Conservation (phyloP, 2,888 invertebrate species). For the Chromoteleia sp. region DNA sequence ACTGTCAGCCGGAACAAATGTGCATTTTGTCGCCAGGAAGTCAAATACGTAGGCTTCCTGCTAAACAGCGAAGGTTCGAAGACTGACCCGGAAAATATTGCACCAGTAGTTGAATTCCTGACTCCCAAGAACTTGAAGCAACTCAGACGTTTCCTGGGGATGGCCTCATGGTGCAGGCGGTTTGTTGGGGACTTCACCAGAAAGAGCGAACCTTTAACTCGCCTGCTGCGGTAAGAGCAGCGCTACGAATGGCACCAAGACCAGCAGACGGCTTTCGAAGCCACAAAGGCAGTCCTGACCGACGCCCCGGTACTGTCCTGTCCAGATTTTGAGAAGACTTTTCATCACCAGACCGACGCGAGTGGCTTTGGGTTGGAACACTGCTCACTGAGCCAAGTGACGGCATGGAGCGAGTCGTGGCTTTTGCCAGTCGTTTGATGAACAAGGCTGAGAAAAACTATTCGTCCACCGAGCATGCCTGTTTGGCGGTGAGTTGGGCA, state of each 20-base stretch:
- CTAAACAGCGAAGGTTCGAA: neutral
- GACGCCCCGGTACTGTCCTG: neutral
- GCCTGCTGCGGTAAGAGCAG: no score
- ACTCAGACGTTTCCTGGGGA: conserved; percentile 73
- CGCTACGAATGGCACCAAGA: no score
- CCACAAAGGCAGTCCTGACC: neutral
- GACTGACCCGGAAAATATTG: no score
- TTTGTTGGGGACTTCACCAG: no score
- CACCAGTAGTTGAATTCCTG: conserved; percentile 35
- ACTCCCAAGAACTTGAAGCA: conserved; percentile 39
- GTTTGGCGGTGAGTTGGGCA: neutral
- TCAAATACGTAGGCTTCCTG: no score
- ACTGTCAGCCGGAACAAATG: neutral
- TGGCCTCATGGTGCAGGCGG: conserved; percentile 8
- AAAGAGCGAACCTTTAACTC: no score
- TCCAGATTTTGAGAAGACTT: neutral
- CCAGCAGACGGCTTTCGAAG: no score
- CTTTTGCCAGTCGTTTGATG: no score
- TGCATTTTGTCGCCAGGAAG: no score
- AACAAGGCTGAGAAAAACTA: no score
- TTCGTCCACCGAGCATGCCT: neutral
- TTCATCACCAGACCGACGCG: no score
- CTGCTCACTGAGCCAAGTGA: neutral
- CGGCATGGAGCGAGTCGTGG: neutral
- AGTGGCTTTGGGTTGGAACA: neutral